Evolutionary conservation across 1,140 invertebrate species (phyloP), one percentile per base, ranked within the genome.

Genomic region (Batillaria attramentaria): DNA sequence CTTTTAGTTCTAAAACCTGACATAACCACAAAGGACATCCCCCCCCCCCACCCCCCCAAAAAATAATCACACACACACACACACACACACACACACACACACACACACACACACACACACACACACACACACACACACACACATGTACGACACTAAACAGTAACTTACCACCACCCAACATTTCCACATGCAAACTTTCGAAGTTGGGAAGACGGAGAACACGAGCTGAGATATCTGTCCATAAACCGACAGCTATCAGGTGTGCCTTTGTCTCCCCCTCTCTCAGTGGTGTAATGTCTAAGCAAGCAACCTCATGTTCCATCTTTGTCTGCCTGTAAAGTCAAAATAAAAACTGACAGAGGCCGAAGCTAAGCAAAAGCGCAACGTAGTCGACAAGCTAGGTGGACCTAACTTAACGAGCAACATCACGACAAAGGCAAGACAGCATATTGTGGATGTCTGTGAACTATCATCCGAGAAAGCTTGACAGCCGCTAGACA

Each of bases 151-250:
- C 35, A 50, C 33, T 43, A n/a, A 43, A 54, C 16, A 54, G 16
- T 35, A 5, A 73, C 87, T 86, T 86, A 96, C 94, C 94, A 88
- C 97, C 97, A 73, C 95, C 95, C 1, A 99, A 91, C 87, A 95
- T 94, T 92, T 99, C 97, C 77, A 95, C 96, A 86, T 91, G 89
- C 20, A 92, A 78, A 83, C 77, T 94, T 80, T 94, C 93, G 31
- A 99, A 92, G 62, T 93, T 92, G 0, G 97, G 97, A 68, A 99
- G 86, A 5, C 93, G 93, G 18, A 98, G 92, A 54, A 99, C 94
- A 31, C 96, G 92, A 35, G 97, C 96, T 0, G 97, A 98, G 83
- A 99, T 98, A 86, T 99, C 97, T 16, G 97, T 98, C 98, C 98
- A 99, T 31, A 99, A 92, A 0, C 98, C 98, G 50, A 99, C 96